Base-by-base conservation (phyloP, 2,113 vertebrate genomes). In the Dunckerocampus dactyliophorus region DNA sequence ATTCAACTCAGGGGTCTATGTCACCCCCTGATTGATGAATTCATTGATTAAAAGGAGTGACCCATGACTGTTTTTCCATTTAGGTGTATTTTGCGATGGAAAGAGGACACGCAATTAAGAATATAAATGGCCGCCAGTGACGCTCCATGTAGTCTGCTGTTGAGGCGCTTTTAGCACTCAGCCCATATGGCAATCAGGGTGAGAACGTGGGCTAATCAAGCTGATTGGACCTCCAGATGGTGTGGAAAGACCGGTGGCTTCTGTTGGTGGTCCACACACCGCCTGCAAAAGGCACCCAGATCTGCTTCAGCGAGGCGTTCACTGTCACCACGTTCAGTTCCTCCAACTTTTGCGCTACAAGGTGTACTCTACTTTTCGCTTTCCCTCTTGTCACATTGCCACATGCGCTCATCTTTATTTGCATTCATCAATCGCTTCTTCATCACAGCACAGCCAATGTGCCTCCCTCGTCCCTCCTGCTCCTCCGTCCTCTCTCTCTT, bases 181-280 rank as follows among this genome's bases (percentile, higher is more conserved):
- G 50, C 47, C 62, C 74, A 72, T 78, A 67, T 74, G 79, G 72
- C 49, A 67, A 52, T 65, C 69, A 65, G 81, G 60, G 64, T 76
- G 54, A 59, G 64, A 51, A 59, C 61, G 75, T 66, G 28, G 42
- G 39, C 49, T 13, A 9, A 79, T 78, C 77, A 74, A 61, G 74
- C 59, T 61, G 60, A 81, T 72, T 69, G 63, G 62, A 24, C 71
- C 24, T 69, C 71, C 85, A 81, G 79, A 74, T 82, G 85, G 74
- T 68, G 61, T 51, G 53, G 59, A 52, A 53, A 57, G 59, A 78
- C 22, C 13, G 58, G 47, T 54, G 67, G 15, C 49, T 2, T 1
- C n/a, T n/a, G n/a, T n/a, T n/a, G n/a, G n/a, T n/a, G n/a, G n/a
- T n/a, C n/a, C n/a, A n/a, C n/a, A n/a, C n/a, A n/a, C n/a, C n/a